A percentile compares a stretch with the other conserved stretches of the same genome.
Conservation (phyloP, 2,888 invertebrate genomes). For the Prenolepis imparis region DNA sequence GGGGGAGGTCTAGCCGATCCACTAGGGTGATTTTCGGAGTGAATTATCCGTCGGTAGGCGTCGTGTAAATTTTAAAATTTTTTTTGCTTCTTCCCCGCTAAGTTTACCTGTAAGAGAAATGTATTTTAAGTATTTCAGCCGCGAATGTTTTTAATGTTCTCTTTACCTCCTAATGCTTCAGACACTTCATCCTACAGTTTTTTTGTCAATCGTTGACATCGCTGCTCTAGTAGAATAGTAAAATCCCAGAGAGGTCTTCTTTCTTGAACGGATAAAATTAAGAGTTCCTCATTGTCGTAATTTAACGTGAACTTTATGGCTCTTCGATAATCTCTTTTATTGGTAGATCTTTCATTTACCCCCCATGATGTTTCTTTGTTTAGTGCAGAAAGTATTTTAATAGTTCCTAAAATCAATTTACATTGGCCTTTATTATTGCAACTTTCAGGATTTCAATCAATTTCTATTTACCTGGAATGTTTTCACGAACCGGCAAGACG, state of each 20-base stretch:
- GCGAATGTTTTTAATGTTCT: not conserved
- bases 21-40: not conserved
- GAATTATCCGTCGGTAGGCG: not conserved
- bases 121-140: not conserved
- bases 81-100: conserved; percentile 2
- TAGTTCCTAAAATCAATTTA: conserved; percentile 8
- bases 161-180: not conserved
- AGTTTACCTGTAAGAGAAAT: conserved; percentile 3
- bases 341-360: not conserved
- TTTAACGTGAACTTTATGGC: not conserved
- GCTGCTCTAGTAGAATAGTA: not conserved
- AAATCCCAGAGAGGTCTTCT: not conserved
- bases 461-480: conserved; percentile 1
- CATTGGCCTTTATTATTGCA: no score
- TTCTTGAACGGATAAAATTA: conserved; percentile 5
- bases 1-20: not conserved
- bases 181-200: conserved; percentile 2
- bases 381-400: not conserved
- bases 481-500: not conserved
- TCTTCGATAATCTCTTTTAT: no score
- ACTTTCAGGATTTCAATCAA: conserved; percentile 2
- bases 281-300: not conserved
- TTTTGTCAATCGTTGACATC: not conserved
- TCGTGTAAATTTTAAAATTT: conserved; percentile 15
- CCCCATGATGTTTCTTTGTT: not conserved